Percentiles rank a stretch among this genome's conserved stretches.
phyloP scores from a whole-genome alignment of 2,888 invertebrate species.

The Coelinius sp. region DNA sequence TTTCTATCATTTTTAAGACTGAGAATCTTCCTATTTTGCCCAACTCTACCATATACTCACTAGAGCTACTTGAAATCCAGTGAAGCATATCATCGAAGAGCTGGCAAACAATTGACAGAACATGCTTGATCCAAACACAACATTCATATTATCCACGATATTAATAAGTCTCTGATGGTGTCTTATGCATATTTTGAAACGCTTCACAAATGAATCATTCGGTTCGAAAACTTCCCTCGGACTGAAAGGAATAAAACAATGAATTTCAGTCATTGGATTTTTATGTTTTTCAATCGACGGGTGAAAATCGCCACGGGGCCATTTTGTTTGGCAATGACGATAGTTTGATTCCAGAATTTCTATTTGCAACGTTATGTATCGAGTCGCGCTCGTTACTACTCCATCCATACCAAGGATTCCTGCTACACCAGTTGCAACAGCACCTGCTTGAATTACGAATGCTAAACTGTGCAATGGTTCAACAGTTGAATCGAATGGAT shows the following conservation, averaged over 20 bases:
- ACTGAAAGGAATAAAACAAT: conserved; percentile 39
- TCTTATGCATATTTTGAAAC: conserved; percentile 50
- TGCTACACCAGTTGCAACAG: conserved; percentile 50
- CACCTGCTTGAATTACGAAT: conserved; percentile 50
- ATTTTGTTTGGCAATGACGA: conserved; percentile 44
- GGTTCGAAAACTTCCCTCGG: conserved; percentile 35
- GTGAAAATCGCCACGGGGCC: not conserved
- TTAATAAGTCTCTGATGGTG: conserved; percentile 56
- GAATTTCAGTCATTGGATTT: not conserved
- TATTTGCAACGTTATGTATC: conserved; percentile 52
- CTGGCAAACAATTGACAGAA: conserved; percentile 62
- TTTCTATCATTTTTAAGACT: no score
- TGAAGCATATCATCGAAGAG: conserved; percentile 61
- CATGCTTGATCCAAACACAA: conserved; percentile 53
- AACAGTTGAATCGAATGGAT: conserved; percentile 56
- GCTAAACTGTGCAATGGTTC: conserved; percentile 53
- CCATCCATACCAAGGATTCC: conserved; percentile 58
- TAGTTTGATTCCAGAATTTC: conserved; percentile 54
- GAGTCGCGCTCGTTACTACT: conserved; percentile 48
- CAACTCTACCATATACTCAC: conserved; percentile 38
- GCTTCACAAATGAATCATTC: conserved; percentile 37
- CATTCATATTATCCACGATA: conserved; percentile 54
- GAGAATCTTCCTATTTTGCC: no score
- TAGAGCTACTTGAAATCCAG: conserved; percentile 61
- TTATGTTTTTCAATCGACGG: not conserved